These are phyloP conservation scores for Pygoscelis adeliae DNA, from an alignment of 2,113 vertebrate species.

Conservation along the genomic window DNA sequence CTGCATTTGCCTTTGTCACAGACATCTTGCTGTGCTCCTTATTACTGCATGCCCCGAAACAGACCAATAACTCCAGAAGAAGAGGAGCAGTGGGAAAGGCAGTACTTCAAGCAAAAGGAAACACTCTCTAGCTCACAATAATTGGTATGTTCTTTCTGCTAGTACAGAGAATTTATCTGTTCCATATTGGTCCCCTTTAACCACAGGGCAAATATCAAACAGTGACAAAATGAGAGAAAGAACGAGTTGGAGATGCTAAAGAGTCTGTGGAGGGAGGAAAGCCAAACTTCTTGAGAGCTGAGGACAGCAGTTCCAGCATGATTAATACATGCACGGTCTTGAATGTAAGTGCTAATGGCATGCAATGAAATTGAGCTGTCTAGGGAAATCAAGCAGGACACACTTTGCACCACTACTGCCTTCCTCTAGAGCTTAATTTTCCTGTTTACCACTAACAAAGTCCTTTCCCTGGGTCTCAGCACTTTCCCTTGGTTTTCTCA, in stretches of 20 bases:
- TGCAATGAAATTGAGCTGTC: neutral
- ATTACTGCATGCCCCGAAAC: neutral
- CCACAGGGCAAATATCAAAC: neutral
- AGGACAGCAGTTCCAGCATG: conserved; percentile 21
- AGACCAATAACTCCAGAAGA: neutral
- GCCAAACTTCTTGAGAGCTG: neutral
- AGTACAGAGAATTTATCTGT: neutral
- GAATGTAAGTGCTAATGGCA: neutral
- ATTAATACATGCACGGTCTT: conserved; percentile 21
- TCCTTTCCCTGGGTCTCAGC: neutral
- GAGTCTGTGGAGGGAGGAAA: neutral
- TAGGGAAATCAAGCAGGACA: conserved; percentile 54
- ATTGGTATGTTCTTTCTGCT: neutral
- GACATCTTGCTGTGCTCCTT: neutral
- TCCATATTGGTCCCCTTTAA: neutral
- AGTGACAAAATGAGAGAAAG: neutral
- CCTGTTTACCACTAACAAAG: neutral
- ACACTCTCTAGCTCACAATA: neutral
- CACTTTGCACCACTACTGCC: neutral
- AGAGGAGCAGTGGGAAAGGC: neutral
- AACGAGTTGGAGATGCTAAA: neutral
- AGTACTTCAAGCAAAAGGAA: neutral
- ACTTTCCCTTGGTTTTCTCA: neutral
- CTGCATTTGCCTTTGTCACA: neutral
- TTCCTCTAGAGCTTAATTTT: conserved; percentile 22